Conservation (phyloP, 2,888 invertebrate species). For the Epinotia nisella region DNA sequence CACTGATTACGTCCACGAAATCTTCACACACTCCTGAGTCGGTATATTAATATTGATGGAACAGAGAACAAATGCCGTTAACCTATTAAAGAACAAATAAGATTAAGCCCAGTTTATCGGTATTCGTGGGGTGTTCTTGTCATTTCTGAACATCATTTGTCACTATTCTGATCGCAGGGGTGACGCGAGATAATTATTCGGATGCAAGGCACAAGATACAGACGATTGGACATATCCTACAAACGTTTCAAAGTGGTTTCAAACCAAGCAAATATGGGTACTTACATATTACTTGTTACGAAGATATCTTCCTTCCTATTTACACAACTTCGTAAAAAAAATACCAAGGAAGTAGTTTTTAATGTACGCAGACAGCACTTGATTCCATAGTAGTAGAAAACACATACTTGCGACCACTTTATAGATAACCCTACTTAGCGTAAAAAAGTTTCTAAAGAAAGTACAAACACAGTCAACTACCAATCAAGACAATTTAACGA, state of each 20-base stretch:
- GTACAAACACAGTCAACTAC: neutral
- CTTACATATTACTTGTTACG: neutral
- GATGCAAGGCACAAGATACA: slow-evolving; percentile 44
- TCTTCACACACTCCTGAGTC: slow-evolving; percentile 12
- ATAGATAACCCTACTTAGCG: neutral
- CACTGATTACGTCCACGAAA: slow-evolving; percentile 6
- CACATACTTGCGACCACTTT: neutral
- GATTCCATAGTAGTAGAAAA: neutral
- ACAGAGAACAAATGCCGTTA: slow-evolving; percentile 56
- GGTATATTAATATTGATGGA: slow-evolving; percentile 24
- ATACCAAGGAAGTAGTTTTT: too few species aligned
- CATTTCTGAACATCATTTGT: slow-evolving; percentile 80
- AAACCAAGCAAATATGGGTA: neutral
- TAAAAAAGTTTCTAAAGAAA: neutral
- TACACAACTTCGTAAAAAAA: too few species aligned
- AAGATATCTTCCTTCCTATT: neutral
- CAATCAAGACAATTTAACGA: neutral
- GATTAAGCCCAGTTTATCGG: slow-evolving; percentile 58
- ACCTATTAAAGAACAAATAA: slow-evolving; percentile 60
- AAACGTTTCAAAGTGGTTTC: neutral
- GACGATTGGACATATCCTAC: slow-evolving; percentile 43
- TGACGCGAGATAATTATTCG: slow-evolving; percentile 61
- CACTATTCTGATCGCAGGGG: slow-evolving; percentile 69
- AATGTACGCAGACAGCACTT: too few species aligned
- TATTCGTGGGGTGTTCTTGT: slow-evolving; percentile 70